Conservation (phyloP, 2,888 invertebrate genomes). For the Drosophila pseudotalamancana region DNA sequence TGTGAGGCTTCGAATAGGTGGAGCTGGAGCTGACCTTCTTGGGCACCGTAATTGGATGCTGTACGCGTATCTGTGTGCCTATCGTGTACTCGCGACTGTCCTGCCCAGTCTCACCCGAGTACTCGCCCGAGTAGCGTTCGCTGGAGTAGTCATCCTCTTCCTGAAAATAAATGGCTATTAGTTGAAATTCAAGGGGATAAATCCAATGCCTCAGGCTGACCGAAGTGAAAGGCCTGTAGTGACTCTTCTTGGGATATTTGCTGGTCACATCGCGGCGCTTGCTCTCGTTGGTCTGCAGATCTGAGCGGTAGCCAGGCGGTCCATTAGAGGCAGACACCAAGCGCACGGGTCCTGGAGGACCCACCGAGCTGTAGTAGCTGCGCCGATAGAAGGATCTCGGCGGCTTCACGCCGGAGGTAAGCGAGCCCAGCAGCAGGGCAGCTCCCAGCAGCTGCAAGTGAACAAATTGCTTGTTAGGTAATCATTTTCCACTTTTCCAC, state of each 20-base stretch:
- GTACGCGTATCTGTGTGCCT: conserved; percentile 82
- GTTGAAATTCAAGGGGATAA: not conserved
- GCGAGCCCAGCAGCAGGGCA: conserved; percentile 43
- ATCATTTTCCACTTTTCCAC: not conserved
- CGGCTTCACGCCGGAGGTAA: conserved; percentile 38
- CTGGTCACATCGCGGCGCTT: conserved; percentile 71
- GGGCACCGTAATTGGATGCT: conserved; percentile 78
- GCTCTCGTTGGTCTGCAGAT: conserved; percentile 74
- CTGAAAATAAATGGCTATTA: conserved; percentile 28
- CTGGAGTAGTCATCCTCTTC: conserved; percentile 80
- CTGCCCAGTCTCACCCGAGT: conserved; percentile 68
- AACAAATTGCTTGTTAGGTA: conserved; percentile 3
- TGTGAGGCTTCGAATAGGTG: conserved; percentile 62
- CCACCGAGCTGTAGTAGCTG: conserved; percentile 66
- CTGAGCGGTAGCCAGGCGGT: conserved; percentile 61
- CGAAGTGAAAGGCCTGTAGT: conserved; percentile 69
- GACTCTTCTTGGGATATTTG: conserved; percentile 68
- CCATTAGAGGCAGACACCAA: conserved; percentile 28
- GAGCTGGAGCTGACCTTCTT: conserved; percentile 63
- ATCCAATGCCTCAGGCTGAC: conserved; percentile 47
- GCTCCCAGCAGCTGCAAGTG: conserved; percentile 60
- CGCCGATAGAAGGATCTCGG: conserved; percentile 60
- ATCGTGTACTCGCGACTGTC: conserved; percentile 82
- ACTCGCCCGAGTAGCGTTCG: conserved; percentile 75
- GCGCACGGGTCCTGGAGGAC: conserved; percentile 64